phyloP scores from a whole-genome alignment of 2,797 vertebrate species.

The Sebastolobus altivelis region DNA sequence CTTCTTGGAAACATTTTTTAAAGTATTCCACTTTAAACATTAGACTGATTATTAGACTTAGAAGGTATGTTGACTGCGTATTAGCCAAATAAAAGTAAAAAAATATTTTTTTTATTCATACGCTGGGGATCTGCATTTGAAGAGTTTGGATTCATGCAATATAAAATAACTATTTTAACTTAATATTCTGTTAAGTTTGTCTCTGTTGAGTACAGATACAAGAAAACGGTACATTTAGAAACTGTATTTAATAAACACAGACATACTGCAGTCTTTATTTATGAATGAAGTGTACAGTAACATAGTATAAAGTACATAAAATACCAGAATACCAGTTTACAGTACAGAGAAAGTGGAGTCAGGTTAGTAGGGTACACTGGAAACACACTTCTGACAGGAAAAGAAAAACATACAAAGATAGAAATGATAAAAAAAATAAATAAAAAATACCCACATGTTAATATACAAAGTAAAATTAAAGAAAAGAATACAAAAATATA shows the following conservation, averaged over 20 bases:
- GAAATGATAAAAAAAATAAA: too few species aligned
- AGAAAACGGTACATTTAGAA: not conserved
- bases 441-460: too few species aligned
- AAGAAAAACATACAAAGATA: too few species aligned
- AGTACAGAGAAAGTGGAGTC: constrained; percentile 14
- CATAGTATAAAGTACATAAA: not conserved
- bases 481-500: too few species aligned
- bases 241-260: not conserved
- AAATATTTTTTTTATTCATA: not conserved
- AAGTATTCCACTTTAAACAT: not conserved
- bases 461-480: too few species aligned
- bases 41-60: not conserved
- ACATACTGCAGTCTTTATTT: too few species aligned
- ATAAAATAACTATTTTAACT: not conserved
- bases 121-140: not conserved
- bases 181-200: not conserved
- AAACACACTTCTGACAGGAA: too few species aligned
- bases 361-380: not conserved
- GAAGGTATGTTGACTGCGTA: not conserved
- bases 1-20: not conserved
- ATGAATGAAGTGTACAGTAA: not conserved
- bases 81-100: not conserved
- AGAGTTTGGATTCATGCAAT: not conserved
- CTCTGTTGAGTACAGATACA: not conserved
- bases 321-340: not conserved